These are phyloP conservation scores for Bugula neritina DNA, from an alignment of 2,888 invertebrate species.

Conservation along the genomic window DNA sequence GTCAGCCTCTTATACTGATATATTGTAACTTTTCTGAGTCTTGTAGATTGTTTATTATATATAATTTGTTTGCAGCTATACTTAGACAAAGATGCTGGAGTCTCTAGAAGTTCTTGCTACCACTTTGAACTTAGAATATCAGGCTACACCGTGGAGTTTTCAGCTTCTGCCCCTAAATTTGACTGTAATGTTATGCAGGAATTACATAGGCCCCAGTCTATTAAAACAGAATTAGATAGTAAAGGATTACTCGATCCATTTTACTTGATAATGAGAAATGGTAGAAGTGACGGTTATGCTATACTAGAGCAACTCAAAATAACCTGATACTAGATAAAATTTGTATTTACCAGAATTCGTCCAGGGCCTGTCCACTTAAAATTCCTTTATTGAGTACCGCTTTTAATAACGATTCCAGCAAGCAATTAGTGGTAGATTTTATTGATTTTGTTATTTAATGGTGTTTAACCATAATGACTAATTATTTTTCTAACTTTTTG, in stretches of 20 bases:
- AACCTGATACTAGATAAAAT: not conserved
- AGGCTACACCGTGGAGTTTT: conserved; percentile 12
- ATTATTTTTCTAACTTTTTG: too few species aligned
- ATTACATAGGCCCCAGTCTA: not conserved
- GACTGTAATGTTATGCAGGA: conserved; percentile 21
- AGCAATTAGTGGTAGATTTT: too few species aligned
- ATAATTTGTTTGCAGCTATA: not conserved
- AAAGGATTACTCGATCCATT: not conserved
- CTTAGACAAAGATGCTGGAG: not conserved
- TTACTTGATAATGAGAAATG: not conserved
- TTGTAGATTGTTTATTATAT: not conserved
- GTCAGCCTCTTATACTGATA: too few species aligned
- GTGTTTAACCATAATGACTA: too few species aligned
- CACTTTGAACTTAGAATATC: not conserved
- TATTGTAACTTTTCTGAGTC: too few species aligned
- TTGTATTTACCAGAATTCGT: too few species aligned
- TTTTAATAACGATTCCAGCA: too few species aligned
- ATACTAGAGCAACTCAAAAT: conserved; percentile 7
- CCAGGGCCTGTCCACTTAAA: too few species aligned
- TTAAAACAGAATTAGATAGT: not conserved
- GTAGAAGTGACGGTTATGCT: conserved; percentile 15
- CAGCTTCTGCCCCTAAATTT: not conserved
- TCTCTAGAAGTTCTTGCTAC: not conserved
- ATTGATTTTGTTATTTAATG: too few species aligned
- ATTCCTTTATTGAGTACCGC: too few species aligned